Percentiles rank a stretch among this genome's conserved stretches.
phyloP scores from a whole-genome alignment of 2,888 invertebrate species.

The Empis livida region DNA sequence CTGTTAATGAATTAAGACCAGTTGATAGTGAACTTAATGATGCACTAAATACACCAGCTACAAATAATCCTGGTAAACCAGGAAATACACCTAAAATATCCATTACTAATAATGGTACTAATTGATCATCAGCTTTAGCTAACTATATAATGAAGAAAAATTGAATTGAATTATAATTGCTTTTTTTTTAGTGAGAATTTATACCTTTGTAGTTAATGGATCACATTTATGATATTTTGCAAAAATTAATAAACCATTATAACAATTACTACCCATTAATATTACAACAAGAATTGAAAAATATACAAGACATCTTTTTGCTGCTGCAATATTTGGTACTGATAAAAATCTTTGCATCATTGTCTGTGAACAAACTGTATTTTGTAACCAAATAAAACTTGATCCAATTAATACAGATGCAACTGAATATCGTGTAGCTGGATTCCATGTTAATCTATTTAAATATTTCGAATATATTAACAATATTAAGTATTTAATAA shows the following conservation, averaged over 20 bases:
- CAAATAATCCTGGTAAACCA: slow-evolving; percentile 75
- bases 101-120: slow-evolving; percentile 75
- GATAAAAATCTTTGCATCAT: slow-evolving; percentile 76
- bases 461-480: background rate
- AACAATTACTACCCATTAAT: slow-evolving; percentile 51
- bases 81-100: slow-evolving; percentile 62
- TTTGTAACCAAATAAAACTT: slow-evolving; percentile 60
- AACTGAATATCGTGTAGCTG: slow-evolving; percentile 62
- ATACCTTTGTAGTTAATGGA: slow-evolving; percentile 64
- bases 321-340: slow-evolving; percentile 53
- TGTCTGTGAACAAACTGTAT: slow-evolving; percentile 66
- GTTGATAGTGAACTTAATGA: slow-evolving; percentile 74
- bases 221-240: slow-evolving; percentile 66
- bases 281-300: slow-evolving; percentile 50
- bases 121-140: slow-evolving; percentile 53
- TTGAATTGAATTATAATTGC: background rate
- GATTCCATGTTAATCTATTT: slow-evolving; percentile 62
- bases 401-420: slow-evolving; percentile 67
- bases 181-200: background rate
- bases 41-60: slow-evolving; percentile 83
- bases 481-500: too few species aligned
- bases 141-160: background rate
- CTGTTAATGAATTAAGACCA: slow-evolving; percentile 67
- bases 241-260: slow-evolving; percentile 59
- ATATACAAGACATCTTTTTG: slow-evolving; percentile 49